Percentiles rank a stretch among this genome's conserved stretches.
phyloP scores from a whole-genome alignment of 2,888 invertebrate species.

The Amphiduros pacificus region DNA sequence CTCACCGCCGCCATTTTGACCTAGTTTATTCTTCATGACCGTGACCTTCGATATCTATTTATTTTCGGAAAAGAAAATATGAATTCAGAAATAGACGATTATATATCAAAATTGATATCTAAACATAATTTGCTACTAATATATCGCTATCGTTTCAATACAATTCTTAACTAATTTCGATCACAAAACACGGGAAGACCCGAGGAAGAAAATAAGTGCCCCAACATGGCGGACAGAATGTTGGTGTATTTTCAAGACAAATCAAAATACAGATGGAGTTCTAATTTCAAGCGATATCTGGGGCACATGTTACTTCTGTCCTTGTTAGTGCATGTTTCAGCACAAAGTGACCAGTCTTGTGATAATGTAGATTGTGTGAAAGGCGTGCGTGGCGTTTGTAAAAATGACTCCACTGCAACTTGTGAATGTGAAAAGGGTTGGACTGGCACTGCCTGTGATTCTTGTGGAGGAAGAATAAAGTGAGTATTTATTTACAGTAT shows the following conservation, averaged over 20 bases:
- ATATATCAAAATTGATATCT: too few species aligned
- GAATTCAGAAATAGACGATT: too few species aligned
- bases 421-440: constrained; percentile 83
- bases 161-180: neutral
- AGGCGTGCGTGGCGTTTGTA: constrained; percentile 8
- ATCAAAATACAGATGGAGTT: constrained; percentile 14
- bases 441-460: constrained; percentile 84
- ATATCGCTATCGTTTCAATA: too few species aligned
- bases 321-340: too few species aligned
- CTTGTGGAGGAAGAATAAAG: constrained; percentile 16
- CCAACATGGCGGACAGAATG: neutral
- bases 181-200: neutral
- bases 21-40: neutral
- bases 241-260: constrained; percentile 9
- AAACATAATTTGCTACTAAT: too few species aligned
- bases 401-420: constrained; percentile 1
- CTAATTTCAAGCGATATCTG: too few species aligned
- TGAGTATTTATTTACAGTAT: too few species aligned
- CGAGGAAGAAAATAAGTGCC: neutral
- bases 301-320: too few species aligned
- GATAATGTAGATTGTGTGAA: too few species aligned
- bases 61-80: too few species aligned
- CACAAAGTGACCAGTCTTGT: too few species aligned
- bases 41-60: neutral
- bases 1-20: constrained; percentile 14